phyloP scores from a whole-genome alignment of 2,888 invertebrate genomes.

The Dryomyza anilis region DNA sequence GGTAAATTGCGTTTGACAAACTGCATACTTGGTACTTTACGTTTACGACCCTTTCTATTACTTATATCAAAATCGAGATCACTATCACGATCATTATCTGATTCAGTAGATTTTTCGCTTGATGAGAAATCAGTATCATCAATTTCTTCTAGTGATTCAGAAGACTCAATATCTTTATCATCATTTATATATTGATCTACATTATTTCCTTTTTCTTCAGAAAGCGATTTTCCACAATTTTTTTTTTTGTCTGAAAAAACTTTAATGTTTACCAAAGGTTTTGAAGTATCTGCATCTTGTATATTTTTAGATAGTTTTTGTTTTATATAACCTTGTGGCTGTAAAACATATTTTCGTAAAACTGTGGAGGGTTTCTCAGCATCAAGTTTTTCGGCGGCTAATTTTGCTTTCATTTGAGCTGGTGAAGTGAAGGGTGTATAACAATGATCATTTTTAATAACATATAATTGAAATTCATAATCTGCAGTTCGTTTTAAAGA shows the following conservation, averaged over 20 bases:
- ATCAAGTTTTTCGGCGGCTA: conserved; percentile 43
- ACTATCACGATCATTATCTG: conserved; percentile 65
- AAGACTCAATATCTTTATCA: conserved; percentile 41
- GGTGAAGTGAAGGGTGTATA: conserved; percentile 76
- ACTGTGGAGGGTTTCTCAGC: conserved; percentile 42
- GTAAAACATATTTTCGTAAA: conserved; percentile 45
- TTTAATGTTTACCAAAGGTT: neutral
- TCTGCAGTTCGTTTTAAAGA: conserved; percentile 54
- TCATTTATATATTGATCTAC: conserved; percentile 38
- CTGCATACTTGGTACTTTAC: conserved; percentile 38
- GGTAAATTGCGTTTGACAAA: conserved; percentile 27
- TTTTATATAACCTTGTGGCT: conserved; percentile 37
- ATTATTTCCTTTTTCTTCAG: conserved; percentile 22
- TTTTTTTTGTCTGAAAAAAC: conserved; percentile 13
- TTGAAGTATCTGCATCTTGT: neutral
- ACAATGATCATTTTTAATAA: conserved; percentile 80
- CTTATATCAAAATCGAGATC: conserved; percentile 70
- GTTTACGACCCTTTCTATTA: conserved; percentile 57
- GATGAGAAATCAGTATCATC: conserved; percentile 63
- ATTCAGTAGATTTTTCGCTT: conserved; percentile 60
- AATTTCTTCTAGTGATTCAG: conserved; percentile 39
- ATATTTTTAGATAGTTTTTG: conserved; percentile 44
- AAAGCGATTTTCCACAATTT: conserved; percentile 12
- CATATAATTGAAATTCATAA: conserved; percentile 53
- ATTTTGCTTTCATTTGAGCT: conserved; percentile 61